Conservation (phyloP, 2,113 vertebrate species). For the Notechis scutatus region DNA sequence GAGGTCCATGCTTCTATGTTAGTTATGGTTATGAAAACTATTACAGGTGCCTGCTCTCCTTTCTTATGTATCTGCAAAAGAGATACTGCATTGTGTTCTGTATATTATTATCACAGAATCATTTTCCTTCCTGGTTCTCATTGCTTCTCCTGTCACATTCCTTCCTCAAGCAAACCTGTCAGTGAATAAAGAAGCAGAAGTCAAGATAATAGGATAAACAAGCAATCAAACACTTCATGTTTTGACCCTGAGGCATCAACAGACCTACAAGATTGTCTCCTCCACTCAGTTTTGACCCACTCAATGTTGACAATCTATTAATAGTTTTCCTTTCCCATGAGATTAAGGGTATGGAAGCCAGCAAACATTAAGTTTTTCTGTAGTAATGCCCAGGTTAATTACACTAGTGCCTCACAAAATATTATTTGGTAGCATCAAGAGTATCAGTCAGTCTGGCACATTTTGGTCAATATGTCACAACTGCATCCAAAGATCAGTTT, state of each 20-base stretch:
- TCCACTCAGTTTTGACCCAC: neutral
- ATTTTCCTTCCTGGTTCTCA: neutral
- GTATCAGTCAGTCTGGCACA: neutral
- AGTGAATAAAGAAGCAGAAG: neutral
- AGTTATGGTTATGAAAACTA: neutral
- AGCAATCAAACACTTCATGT: neutral
- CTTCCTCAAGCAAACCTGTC: neutral
- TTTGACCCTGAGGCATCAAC: neutral
- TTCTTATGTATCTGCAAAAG: neutral
- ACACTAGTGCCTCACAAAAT: neutral
- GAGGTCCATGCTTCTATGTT: neutral
- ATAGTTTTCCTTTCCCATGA: neutral
- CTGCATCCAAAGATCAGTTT: neutral
- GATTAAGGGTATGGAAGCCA: neutral
- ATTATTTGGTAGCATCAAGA: neutral
- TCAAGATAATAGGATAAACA: neutral
- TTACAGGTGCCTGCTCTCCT: neutral
- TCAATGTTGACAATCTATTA: neutral
- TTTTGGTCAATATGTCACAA: neutral
- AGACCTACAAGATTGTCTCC: neutral
- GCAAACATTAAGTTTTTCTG: neutral
- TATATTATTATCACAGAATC: neutral
- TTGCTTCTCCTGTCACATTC: neutral
- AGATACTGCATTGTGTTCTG: neutral
- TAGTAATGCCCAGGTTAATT: neutral